Evolutionary conservation across 2,113 vertebrate genomes (phyloP).

Genomic region (Pleuronectes platessa): DNA sequence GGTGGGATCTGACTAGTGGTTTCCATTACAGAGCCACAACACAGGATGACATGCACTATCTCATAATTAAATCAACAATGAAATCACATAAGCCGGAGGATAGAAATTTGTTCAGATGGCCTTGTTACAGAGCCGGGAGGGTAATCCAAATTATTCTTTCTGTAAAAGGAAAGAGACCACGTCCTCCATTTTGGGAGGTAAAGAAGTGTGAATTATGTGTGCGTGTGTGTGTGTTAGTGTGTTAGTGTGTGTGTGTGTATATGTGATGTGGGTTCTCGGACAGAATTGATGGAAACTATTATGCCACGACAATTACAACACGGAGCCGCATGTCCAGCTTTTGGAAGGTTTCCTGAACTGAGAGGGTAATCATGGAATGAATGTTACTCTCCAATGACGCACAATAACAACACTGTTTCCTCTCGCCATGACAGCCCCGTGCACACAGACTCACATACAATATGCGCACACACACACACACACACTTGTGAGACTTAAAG

Average conservation of each 20-base stretch:
- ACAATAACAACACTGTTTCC: conserved; percentile 77
- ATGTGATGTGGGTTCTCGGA: conserved; percentile 14
- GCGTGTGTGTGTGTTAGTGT: neutral
- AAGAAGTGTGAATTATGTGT: neutral
- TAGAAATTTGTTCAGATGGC: conserved; percentile 7
- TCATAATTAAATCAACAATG: conserved; percentile 5
- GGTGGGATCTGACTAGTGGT: conserved; percentile 34
- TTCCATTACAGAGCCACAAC: conserved; percentile 50
- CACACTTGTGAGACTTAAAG: neutral
- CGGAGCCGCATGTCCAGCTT: conserved; percentile 58
- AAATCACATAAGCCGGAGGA: conserved; percentile 21
- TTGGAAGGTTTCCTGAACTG: conserved; percentile 67
- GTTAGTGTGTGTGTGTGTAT: neutral
- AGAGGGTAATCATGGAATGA: conserved; percentile 63
- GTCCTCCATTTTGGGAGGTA: neutral
- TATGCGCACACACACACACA: neutral
- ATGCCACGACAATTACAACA: conserved; percentile 62
- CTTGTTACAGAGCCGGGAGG: neutral
- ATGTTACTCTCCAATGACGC: conserved; percentile 71
- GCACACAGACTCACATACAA: neutral
- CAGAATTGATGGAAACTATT: conserved; percentile 73
- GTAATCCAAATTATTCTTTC: conserved; percentile 12
- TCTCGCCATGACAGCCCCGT: conserved; percentile 28
- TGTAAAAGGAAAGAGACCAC: conserved; percentile 5
- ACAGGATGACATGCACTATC: conserved; percentile 4